Base-by-base conservation (phyloP, 2,888 invertebrate genomes). In the Plagiodera versicolora region DNA sequence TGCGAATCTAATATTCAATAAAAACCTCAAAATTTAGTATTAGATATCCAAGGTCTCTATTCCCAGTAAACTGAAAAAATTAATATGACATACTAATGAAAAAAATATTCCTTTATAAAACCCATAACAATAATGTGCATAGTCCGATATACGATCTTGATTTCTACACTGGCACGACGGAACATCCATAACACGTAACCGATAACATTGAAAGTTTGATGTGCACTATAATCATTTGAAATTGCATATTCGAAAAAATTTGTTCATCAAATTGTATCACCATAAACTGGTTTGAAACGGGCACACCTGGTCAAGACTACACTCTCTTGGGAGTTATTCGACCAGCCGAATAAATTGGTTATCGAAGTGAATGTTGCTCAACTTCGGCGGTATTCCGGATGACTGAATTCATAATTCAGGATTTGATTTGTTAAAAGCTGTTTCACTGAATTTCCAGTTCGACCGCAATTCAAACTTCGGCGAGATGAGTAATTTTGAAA, bases 31-130 rank as follows among this genome's bases (percentile, higher is more conserved):
- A n/a, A n/a, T n/a, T n/a, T n/a, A n/a, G n/a, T n/a, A n/a, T n/a
- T n/a, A n/a, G n/a, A n/a, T n/a, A n/a, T n/a, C n/a, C n/a, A n/a
- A n/a, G n/a, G n/a, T n/a, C n/a, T n/a, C n/a, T n/a, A n/a, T n/a
- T n/a, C n/a, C n/a, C n/a, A n/a, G n/a, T 2, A 17, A 19, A 49
- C 2, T 11, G 24, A 24, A 24, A 24, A 24, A 24, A 24, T 5
- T 24, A 6, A 24, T 24, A 3, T 49, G 59, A 61, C 64, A 39
- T 58, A 68, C 57, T 55, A 60, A 55, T 5, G 67, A 66, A 55
- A 67, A 69, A 56, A 67, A 69, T 54, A 68, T 67, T 62, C 68
- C 69, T 56, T 68, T 60, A 19, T 56, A 62, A 58, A 69, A 68
- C 16, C 65, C 65, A 47, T 60, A 61, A 55, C 65, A 39, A 51